Percentiles rank a stretch among this genome's conserved stretches.
Conservation (phyloP, 2,797 vertebrate species). For the Phyllotis vaccarum region DNA sequence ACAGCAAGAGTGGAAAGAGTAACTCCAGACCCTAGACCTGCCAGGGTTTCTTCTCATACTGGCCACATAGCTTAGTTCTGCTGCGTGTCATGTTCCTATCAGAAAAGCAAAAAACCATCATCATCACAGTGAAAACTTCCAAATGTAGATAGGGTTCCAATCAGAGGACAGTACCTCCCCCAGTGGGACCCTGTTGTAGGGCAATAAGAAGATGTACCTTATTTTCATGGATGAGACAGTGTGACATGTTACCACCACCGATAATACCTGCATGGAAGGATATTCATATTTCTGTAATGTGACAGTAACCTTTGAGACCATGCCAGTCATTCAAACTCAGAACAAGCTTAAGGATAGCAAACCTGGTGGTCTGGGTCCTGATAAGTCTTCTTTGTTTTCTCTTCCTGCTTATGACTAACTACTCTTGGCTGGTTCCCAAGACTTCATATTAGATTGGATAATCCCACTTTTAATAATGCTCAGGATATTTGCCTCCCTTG, state of each 20-base stretch:
- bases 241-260: background rate
- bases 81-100: background rate
- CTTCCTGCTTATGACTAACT: constrained; percentile 73
- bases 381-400: constrained; percentile 80
- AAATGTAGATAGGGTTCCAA: background rate
- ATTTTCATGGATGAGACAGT: too few species aligned
- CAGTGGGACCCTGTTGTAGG: background rate
- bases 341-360: constrained; percentile 12
- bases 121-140: background rate
- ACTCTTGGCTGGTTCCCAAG: constrained; percentile 82
- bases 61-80: background rate
- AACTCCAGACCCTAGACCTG: background rate
- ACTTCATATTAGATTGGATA: constrained; percentile 83
- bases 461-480: constrained; percentile 85
- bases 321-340: constrained; percentile 54
- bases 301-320: constrained; percentile 56
- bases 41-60: background rate
- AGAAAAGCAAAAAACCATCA: background rate
- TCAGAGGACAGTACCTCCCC: background rate
- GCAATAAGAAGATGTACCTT: background rate
- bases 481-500: constrained; percentile 77
- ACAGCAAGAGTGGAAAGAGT: background rate
- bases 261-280: background rate
- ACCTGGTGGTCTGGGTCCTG: constrained; percentile 35
- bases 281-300: constrained; percentile 3